phyloP scores from a whole-genome alignment of 1,140 invertebrate genomes.

The Marisa cornuarietis region DNA sequence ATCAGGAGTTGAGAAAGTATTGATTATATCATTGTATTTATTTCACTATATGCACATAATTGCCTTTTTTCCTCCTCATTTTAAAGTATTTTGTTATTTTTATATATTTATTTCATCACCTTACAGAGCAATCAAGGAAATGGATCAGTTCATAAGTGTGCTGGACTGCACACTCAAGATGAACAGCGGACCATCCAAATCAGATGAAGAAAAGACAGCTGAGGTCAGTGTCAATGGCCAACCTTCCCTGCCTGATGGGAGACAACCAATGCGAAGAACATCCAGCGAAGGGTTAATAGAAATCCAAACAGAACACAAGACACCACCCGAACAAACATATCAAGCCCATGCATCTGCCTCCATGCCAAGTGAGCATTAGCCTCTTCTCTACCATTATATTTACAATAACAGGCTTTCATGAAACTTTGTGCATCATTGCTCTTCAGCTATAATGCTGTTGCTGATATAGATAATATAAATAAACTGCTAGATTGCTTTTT shows the following conservation, averaged over 20 bases:
- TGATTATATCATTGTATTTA: too few relatives aligned
- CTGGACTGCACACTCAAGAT: slow-evolving; percentile 60
- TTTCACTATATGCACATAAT: too few relatives aligned
- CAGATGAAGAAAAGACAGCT: slow-evolving; percentile 43
- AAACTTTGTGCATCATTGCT: too few relatives aligned
- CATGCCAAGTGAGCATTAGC: slow-evolving; percentile 48
- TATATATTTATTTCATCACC: slow-evolving; percentile 5
- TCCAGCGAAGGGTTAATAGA: neutral
- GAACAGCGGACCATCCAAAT: slow-evolving; percentile 52
- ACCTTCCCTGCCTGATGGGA: slow-evolving; percentile 15
- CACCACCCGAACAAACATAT: slow-evolving; percentile 8
- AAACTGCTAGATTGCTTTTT: too few relatives aligned
- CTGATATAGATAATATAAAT: too few relatives aligned
- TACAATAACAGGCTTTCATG: neutral
- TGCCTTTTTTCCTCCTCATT: too few relatives aligned
- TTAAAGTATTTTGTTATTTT: too few relatives aligned
- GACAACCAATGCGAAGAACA: neutral
- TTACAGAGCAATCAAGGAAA: slow-evolving; percentile 61
- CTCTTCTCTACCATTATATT: neutral
- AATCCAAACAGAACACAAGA: neutral
- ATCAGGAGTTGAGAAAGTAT: too few relatives aligned
- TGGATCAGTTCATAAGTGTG: slow-evolving; percentile 61
- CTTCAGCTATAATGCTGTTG: too few relatives aligned
- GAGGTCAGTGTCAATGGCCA: slow-evolving; percentile 8
- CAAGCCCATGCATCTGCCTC: slow-evolving; percentile 38